Evolutionary conservation across 92 coral and sea anemone species (phyloP), one percentile per base, ranked within the genome.

Genomic region (Parazoanthus darwini): DNA sequence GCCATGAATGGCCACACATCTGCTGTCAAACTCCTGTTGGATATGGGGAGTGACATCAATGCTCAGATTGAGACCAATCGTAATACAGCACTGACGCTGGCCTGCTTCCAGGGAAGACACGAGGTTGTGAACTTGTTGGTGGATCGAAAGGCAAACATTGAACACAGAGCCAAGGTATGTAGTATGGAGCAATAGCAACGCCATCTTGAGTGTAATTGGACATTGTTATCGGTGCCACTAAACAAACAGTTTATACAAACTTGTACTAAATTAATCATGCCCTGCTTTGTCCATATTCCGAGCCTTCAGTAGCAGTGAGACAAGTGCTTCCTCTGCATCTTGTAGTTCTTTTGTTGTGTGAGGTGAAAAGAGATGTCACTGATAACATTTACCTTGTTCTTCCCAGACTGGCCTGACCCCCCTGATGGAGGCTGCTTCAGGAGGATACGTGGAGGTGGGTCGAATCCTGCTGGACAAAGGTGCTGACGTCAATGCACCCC

Each of bases 51-150:
- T 75, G 99, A 97, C 89, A 97, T 97, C 81, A 97, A 97, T 93
- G 99, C 99, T 29, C 99, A 97, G 97, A 97, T 97, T 79, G 99
- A 97, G 92, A 97, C 99, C 85, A 97, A 97, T 74, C 92, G 98
- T 81, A 97, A 97, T 88, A 97, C 99, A 16, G 99, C 99, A 13
- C 71, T 97, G 90, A 97, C 99, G 2, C 88, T 97, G 87, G 99
- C 99, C 37, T 97, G 99, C 85, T 97, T 97, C 80, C 99, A 97
- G 75, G 99, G 99, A 16, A 86, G 99, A 15, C 99, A 97, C 66
- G 99, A 97, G 88, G 99, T 97, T 68, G 99, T 97, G 67, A 97
- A 90, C 88, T 92, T 97, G 50, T 85, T 97, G 86, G 99, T 97
- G 79, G 99, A 97, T 85, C 94, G 99, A 50, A 92, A 93, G 88